A percentile compares a stretch with the other conserved stretches of the same genome.
Conservation (phyloP, 2,888 invertebrate genomes). For the Venustoraphidia nigricollis region DNA sequence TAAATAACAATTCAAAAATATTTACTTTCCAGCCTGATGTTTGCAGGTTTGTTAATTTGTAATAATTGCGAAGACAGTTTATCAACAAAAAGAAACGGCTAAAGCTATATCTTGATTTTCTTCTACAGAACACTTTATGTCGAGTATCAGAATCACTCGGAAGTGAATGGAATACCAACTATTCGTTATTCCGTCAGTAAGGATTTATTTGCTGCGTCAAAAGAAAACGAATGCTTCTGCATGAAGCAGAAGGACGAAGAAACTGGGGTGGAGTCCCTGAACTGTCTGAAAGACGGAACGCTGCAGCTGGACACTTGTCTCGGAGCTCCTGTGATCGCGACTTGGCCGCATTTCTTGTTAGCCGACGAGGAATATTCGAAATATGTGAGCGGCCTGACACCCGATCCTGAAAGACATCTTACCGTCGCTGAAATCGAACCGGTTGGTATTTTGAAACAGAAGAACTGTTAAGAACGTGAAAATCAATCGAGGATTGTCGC, state of each 20-base stretch:
- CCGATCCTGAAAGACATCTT: constrained; percentile 36
- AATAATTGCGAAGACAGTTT: too few species aligned
- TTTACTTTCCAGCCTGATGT: constrained; percentile 38
- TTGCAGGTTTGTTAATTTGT: constrained; percentile 31
- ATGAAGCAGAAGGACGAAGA: constrained; percentile 26
- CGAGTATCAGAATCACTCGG: constrained; percentile 26
- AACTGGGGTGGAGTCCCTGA: constrained; percentile 30
- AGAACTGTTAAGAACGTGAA: not conserved
- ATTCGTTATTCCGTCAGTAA: constrained; percentile 32
- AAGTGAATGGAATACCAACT: constrained; percentile 29
- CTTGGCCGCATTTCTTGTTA: constrained; percentile 49
- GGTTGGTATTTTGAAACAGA: constrained; percentile 23
- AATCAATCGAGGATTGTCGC: not conserved
- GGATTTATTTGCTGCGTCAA: constrained; percentile 28
- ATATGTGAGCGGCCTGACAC: constrained; percentile 36
- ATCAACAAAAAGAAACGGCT: too few species aligned
- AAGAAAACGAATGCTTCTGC: constrained; percentile 37
- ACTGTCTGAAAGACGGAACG: constrained; percentile 36
- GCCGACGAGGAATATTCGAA: constrained; percentile 35
- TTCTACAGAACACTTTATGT: constrained; percentile 30
- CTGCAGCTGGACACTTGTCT: constrained; percentile 35
- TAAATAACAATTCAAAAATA: constrained; percentile 27
- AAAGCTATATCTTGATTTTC: not conserved
- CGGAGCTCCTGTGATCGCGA: constrained; percentile 43
- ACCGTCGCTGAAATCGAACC: constrained; percentile 45